These are phyloP conservation scores for Falco berigora DNA, from an alignment of 2,797 vertebrate genomes.

Conservation along the genomic window DNA sequence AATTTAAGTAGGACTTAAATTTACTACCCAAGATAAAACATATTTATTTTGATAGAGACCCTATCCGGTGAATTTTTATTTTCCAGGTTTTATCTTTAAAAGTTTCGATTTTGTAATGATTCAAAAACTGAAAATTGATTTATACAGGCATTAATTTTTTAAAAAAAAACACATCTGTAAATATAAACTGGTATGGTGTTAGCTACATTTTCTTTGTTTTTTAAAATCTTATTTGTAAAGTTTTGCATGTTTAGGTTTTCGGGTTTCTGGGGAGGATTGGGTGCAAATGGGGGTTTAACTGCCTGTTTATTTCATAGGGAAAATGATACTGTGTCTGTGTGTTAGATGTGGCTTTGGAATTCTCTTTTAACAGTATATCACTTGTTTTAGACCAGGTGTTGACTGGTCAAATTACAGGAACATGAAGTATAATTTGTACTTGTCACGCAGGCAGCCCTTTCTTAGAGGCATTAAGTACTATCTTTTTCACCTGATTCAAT, in stretches of 20 bases:
- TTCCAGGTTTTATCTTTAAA: conserved; percentile 12
- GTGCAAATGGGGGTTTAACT: conserved; percentile 7
- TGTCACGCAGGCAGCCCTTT: conserved; percentile 33
- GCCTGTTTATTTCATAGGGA: conserved; percentile 50
- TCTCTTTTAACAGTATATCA: conserved; percentile 45
- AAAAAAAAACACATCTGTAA: not conserved
- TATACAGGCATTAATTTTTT: not conserved
- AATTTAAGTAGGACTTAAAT: conserved; percentile 22
- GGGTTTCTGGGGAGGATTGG: not conserved
- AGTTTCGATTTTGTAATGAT: conserved; percentile 11
- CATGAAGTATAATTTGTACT: conserved; percentile 50
- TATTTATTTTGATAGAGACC: conserved; percentile 10
- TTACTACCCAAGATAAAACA: conserved; percentile 4
- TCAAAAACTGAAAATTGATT: not conserved
- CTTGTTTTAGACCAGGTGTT: conserved; percentile 54
- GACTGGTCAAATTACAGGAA: conserved; percentile 57
- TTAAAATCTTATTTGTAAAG: not conserved
- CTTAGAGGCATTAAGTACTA: conserved; percentile 26
- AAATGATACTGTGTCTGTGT: not conserved
- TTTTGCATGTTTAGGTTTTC: conserved; percentile 7
- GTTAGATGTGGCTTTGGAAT: conserved; percentile 45
- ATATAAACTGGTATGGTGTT: not conserved
- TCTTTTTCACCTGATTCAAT: conserved; percentile 49
- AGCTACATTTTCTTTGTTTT: not conserved
- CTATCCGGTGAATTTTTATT: conserved; percentile 13